Percentiles rank a stretch among this genome's conserved stretches.
These are phyloP conservation scores for Subacronicta megacephala DNA, from an alignment of 2,888 invertebrate genomes.

Conservation along the genomic window DNA sequence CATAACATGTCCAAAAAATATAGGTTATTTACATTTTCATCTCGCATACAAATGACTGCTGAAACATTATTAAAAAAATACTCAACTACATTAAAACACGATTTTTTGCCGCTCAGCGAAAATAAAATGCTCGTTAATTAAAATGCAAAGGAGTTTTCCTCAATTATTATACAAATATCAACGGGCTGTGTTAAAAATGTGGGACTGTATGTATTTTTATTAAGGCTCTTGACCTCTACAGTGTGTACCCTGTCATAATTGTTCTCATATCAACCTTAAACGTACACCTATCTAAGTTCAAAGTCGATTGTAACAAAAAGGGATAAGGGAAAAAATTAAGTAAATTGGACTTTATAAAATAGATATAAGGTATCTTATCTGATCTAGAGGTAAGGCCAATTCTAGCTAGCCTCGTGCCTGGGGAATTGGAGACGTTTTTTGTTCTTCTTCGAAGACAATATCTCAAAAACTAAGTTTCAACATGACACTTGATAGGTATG, in stretches of 20 bases:
- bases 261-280: background rate
- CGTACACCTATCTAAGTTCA: no score
- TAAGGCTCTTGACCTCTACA: background rate
- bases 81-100: conserved; percentile 40
- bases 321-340: no score
- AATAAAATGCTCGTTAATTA: conserved; percentile 55
- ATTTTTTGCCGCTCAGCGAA: conserved; percentile 33
- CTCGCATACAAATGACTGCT: conserved; percentile 37
- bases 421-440: background rate
- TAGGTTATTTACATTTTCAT: conserved; percentile 3
- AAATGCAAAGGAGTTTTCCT: conserved; percentile 42
- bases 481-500: conserved; percentile 27
- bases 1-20: no score
- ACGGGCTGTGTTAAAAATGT: conserved; percentile 24
- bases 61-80: conserved; percentile 24
- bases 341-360: no score
- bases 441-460: conserved; percentile 15
- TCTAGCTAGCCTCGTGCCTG: no score
- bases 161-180: conserved; percentile 49
- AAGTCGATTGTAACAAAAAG: no score
- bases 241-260: background rate
- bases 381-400: no score
- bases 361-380: no score
- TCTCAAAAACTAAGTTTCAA: conserved; percentile 18
- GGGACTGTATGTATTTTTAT: background rate